Percentiles rank a stretch among this genome's conserved stretches.
Conservation (phyloP, 2,113 vertebrate species). For the Pseudois nayaur region DNA sequence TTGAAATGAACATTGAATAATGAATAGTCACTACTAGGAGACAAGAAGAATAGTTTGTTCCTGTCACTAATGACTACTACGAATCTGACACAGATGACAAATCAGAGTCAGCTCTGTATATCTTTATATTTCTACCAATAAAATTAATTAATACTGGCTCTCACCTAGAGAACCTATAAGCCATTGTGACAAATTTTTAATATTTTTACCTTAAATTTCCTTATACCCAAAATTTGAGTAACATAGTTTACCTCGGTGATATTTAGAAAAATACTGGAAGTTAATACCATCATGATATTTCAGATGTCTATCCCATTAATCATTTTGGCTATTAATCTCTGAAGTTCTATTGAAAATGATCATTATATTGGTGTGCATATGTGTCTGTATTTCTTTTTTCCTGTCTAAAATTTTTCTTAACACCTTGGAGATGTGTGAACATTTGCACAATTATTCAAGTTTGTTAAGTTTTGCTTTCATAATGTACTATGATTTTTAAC, state of each 20-base stretch:
- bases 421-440: not conserved
- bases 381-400: not conserved
- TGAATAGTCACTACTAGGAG: not conserved
- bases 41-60: not conserved
- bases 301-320: not conserved
- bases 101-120: not conserved
- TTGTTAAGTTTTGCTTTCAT: not conserved
- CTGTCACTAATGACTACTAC: not conserved
- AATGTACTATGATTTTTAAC: not conserved
- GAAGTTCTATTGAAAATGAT: not conserved
- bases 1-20: not conserved
- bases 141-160: not conserved
- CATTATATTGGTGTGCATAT: not conserved
- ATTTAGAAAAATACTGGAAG: not conserved
- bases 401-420: not conserved
- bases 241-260: not conserved
- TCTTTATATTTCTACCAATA: not conserved
- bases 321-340: not conserved
- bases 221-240: not conserved
- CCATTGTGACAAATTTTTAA: not conserved
- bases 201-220: not conserved
- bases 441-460: not conserved
- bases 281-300: not conserved
- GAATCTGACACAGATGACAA: not conserved
- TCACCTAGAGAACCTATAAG: not conserved